A percentile compares a stretch with the other conserved stretches of the same genome.
These are phyloP conservation scores for Parambassis ranga DNA, from an alignment of 2,797 vertebrate genomes.

Conservation along the genomic window DNA sequence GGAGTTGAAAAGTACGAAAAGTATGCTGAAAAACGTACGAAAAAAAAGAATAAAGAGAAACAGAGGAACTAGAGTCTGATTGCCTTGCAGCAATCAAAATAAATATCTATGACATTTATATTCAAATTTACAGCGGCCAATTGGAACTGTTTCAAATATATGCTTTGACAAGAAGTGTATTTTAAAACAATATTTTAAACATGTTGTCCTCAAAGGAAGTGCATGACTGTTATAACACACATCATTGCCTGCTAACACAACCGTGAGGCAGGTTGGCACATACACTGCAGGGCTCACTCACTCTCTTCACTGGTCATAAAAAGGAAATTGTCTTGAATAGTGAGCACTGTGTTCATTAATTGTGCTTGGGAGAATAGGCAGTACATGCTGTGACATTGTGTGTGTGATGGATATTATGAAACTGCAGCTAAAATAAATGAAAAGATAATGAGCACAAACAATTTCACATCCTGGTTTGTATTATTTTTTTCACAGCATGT, in stretches of 20 bases:
- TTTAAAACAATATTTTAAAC: neutral
- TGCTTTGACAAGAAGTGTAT: no score
- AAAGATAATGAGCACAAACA: neutral
- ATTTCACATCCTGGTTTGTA: no score
- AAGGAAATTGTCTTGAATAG: constrained; percentile 45
- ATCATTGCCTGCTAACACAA: neutral
- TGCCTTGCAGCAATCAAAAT: no score
- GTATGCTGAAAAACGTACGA: no score
- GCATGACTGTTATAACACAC: neutral
- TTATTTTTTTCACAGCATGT: no score
- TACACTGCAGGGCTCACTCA: neutral
- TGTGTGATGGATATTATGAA: neutral
- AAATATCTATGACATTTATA: no score
- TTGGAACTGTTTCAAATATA: no score
- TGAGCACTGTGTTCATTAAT: constrained; percentile 2
- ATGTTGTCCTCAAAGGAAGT: neutral
- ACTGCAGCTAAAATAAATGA: neutral
- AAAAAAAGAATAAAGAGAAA: no score
- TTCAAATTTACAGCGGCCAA: neutral
- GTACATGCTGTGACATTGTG: neutral
- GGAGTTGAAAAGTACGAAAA: no score
- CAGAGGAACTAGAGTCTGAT: no score
- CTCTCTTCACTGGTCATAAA: constrained; percentile 45
- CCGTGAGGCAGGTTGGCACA: neutral
- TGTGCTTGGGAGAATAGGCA: neutral